Evolutionary conservation across 2,113 vertebrate genomes (phyloP).

Genomic region (Amazona guildingii): DNA sequence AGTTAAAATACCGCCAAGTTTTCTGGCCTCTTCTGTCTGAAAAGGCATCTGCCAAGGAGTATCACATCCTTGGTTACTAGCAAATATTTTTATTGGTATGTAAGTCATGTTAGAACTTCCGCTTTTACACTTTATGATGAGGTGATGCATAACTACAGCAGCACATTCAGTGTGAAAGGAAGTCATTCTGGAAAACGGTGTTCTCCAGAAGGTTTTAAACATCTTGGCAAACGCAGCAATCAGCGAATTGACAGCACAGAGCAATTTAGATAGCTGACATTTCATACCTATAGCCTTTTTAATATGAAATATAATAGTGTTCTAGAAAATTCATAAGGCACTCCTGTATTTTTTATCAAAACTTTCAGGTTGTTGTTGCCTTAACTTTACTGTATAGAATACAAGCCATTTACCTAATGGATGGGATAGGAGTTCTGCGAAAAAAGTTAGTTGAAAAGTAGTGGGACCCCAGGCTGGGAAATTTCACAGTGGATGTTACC

Average conservation of each 20-base stretch:
- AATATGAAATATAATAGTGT: background rate
- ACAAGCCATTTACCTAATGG: background rate
- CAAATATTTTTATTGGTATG: constrained; percentile 48
- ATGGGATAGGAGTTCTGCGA: background rate
- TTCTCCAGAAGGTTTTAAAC: constrained; percentile 16
- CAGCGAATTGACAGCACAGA: background rate
- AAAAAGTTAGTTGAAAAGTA: background rate
- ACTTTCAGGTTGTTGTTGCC: background rate
- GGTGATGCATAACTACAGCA: background rate
- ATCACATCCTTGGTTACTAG: constrained; percentile 1
- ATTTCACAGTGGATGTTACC: background rate
- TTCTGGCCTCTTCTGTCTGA: constrained; percentile 16
- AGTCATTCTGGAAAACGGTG: background rate
- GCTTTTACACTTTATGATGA: background rate
- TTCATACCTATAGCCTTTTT: background rate
- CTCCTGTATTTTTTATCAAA: background rate
- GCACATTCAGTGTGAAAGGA: background rate
- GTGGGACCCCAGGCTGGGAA: rapidly evolving
- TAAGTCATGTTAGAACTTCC: constrained; percentile 39
- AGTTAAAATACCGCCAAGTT: constrained; percentile 21
- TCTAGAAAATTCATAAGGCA: background rate
- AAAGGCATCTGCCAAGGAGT: constrained; percentile 8
- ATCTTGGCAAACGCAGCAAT: background rate
- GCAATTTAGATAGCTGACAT: background rate
- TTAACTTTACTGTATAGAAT: background rate